Evolutionary conservation across 2,797 vertebrate species (phyloP).

Genomic region (Gastrophryne carolinensis): DNA sequence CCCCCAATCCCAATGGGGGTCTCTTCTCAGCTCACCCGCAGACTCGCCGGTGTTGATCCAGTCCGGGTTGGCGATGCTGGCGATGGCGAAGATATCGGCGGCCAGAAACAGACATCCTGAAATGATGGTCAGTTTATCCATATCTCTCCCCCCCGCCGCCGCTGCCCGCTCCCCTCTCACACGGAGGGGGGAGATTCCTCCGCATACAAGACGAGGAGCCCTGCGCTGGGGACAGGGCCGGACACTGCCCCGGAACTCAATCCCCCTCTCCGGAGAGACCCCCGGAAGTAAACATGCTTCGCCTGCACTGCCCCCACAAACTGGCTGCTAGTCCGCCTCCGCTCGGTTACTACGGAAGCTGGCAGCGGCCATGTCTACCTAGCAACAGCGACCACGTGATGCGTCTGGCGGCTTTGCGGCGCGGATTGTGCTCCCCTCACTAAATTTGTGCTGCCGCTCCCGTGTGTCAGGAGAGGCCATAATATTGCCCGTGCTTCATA

Average conservation of each 20-base stretch:
- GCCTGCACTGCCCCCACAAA: neutral
- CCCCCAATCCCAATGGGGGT: neutral
- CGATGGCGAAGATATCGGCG: constrained; percentile 94
- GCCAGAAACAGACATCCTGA: constrained; percentile 95
- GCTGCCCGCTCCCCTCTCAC: constrained; percentile 59
- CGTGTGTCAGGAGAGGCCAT: too few relatives aligned
- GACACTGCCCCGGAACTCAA: constrained; percentile 63
- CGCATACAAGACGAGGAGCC: constrained; percentile 55
- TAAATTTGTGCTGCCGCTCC: too few relatives aligned
- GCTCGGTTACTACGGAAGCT: neutral
- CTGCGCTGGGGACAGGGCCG: constrained; percentile 54
- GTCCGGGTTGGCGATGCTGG: constrained; percentile 92
- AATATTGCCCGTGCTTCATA: too few relatives aligned
- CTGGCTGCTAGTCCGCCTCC: neutral
- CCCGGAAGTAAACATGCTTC: constrained; percentile 18
- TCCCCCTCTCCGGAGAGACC: constrained; percentile 11
- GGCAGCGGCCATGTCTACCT: neutral
- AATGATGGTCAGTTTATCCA: constrained; percentile 97
- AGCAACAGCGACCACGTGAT: constrained; percentile 25
- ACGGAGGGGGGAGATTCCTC: constrained; percentile 51
- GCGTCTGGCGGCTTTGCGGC: too few relatives aligned
- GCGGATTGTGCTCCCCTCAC: too few relatives aligned
- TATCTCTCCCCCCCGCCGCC: constrained; percentile 69
- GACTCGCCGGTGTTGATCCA: constrained; percentile 95
- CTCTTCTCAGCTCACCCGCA: constrained; percentile 79